Evolutionary conservation across 1,140 invertebrate species (phyloP).

Genomic region (Sycophila sp.): DNA sequence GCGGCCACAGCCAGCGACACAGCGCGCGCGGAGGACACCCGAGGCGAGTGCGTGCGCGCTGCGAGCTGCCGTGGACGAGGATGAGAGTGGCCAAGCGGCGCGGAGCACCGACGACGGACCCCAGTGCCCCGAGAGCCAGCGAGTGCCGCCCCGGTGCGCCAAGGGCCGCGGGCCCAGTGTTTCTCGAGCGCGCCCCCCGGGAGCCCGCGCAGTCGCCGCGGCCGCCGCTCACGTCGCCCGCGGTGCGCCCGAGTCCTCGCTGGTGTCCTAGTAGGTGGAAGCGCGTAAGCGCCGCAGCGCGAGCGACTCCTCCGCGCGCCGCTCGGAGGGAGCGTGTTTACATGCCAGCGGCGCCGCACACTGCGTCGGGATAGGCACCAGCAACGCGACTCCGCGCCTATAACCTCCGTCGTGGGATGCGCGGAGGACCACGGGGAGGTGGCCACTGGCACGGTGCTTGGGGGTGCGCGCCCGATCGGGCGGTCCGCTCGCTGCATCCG

Average conservation of each 20-base stretch:
- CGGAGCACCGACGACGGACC: neutral
- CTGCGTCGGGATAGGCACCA: too few relatives aligned
- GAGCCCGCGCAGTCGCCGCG: neutral
- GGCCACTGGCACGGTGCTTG: neutral
- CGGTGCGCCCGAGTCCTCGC: neutral
- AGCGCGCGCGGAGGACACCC: conserved; percentile 26
- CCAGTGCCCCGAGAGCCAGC: too few relatives aligned
- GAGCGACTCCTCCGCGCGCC: neutral
- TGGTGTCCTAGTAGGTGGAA: neutral
- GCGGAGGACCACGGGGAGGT: neutral
- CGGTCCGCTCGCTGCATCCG: too few relatives aligned
- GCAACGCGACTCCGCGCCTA: neutral
- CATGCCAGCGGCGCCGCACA: neutral
- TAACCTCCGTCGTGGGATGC: neutral
- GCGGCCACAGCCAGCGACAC: conserved; percentile 25
- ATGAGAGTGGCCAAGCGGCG: conserved; percentile 12
- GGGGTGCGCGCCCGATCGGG: neutral
- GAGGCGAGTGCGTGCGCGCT: conserved; percentile 3
- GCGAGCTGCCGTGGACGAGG: neutral
- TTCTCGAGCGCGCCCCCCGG: neutral
- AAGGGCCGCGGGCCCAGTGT: neutral
- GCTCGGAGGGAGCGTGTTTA: neutral
- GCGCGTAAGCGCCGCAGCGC: conserved; percentile 20
- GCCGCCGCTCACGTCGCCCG: neutral
- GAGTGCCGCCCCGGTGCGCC: neutral